Evolutionary conservation across 2,113 vertebrate species (phyloP), one percentile per base, ranked within the genome.

Genomic region (Nothobranchius furzeri): DNA sequence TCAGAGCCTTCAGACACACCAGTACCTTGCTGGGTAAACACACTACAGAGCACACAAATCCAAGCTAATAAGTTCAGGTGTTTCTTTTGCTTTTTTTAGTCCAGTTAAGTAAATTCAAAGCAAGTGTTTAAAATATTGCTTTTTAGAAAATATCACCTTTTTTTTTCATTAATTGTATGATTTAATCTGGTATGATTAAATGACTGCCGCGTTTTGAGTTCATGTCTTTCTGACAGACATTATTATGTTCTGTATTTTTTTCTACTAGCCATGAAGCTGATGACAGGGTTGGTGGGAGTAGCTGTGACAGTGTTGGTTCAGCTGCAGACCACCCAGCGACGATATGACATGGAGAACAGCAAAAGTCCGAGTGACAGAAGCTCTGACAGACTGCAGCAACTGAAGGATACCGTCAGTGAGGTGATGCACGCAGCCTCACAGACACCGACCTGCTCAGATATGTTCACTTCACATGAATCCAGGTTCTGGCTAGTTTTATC

Each of bases 1-100:
- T 97, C 70, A 90, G 95, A 11, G 94, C 95, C 61, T 97, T 97
- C 87, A 93, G 96, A 76, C 96, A 97, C 81, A 96, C 96, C 68
- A 95, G 95, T 74, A 95, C 95, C 1, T 76, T 96, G 55, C 92
- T 95, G 36, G 95, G 96, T 97, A 74, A 93, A 93, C 7, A 9
- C 2, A 36, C 42, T 1, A 2, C 51, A 20, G 13, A 49, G 30
- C 11, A 37, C 25, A 14, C 3, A 47, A 25, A 45, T 8, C 4
- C 2, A 42, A 7, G 1, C 6, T 20, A 0, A 36, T 17, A 42
- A 30, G 30, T 30, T 12, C 56, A n/a, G 17, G 2, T 37, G 30
- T 30, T 30, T 30, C 15, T 56, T 15, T n/a, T 57, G n/a, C 15
- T 30, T 3, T 30, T 30, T 30, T 30, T 4, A 2, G 2, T 30